These are phyloP conservation scores for Philopedon plagiatum DNA, from an alignment of 2,888 invertebrate genomes.

Conservation along the genomic window DNA sequence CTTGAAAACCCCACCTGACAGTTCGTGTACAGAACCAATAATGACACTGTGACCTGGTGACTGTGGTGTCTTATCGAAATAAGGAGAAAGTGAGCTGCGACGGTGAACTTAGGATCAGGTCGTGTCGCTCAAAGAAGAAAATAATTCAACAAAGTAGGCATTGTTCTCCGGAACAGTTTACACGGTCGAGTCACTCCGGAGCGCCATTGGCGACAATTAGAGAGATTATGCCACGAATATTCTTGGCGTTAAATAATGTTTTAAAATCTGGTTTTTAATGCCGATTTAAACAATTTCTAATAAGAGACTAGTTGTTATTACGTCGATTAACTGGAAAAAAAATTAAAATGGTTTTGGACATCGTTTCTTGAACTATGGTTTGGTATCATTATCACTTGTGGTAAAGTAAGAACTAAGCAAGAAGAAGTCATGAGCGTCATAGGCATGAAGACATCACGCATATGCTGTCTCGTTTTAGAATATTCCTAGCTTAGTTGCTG, in stretches of 20 bases:
- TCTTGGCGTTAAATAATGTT: not conserved
- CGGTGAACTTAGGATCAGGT: slow-evolving; percentile 42
- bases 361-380: too few species aligned
- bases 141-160: slow-evolving; percentile 55
- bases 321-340: too few species aligned
- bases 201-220: slow-evolving; percentile 34
- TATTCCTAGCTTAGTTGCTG: too few species aligned
- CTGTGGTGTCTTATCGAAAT: slow-evolving; percentile 24
- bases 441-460: too few species aligned
- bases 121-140: slow-evolving; percentile 52
- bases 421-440: too few species aligned
- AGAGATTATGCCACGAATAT: slow-evolving; percentile 28
- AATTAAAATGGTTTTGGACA: too few species aligned
- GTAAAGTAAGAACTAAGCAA: too few species aligned
- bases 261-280: not conserved
- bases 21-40: not conserved
- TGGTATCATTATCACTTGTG: too few species aligned
- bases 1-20: not conserved
- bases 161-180: slow-evolving; percentile 45
- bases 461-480: too few species aligned
- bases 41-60: slow-evolving; percentile 36
- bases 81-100: slow-evolving; percentile 38
- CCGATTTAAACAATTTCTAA: too few species aligned
- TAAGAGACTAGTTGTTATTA: too few species aligned
- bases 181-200: slow-evolving; percentile 27